These are phyloP conservation scores for Watersipora subatra DNA, from an alignment of 1,140 invertebrate species.

Conservation along the genomic window DNA sequence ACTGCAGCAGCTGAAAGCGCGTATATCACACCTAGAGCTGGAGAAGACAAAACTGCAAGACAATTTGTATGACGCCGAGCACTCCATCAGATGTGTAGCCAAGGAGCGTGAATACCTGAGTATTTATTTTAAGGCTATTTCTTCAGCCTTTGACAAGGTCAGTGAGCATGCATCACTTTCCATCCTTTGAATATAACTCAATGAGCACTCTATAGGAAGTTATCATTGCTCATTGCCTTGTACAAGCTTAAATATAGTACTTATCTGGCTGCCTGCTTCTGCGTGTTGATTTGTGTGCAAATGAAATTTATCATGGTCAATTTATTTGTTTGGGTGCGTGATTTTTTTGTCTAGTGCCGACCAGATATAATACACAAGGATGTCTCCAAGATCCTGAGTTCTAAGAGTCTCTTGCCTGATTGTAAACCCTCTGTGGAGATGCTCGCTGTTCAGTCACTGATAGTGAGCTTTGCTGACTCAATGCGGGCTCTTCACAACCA, in stretches of 20 bases:
- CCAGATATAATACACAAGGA: background rate
- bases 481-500: background rate
- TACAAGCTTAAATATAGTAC: no score
- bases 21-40: slow-evolving; percentile 20
- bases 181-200: no score
- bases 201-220: no score
- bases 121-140: background rate
- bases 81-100: slow-evolving; percentile 24
- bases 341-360: background rate
- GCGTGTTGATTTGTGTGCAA: no score
- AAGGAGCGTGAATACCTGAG: slow-evolving; percentile 14
- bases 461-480: background rate
- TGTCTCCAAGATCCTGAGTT: background rate
- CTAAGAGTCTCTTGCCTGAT: background rate
- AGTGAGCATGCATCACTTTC: no score
- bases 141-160: background rate
- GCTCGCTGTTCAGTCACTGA: background rate
- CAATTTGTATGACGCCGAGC: slow-evolving; percentile 32
- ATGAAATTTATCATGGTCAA: no score
- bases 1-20: slow-evolving; percentile 25
- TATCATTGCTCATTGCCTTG: no score
- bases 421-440: background rate
- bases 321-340: no score
- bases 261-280: no score
- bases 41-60: slow-evolving; percentile 23